Conservation (phyloP, 2,113 vertebrate genomes). For the Phrynosoma blainvillii region DNA sequence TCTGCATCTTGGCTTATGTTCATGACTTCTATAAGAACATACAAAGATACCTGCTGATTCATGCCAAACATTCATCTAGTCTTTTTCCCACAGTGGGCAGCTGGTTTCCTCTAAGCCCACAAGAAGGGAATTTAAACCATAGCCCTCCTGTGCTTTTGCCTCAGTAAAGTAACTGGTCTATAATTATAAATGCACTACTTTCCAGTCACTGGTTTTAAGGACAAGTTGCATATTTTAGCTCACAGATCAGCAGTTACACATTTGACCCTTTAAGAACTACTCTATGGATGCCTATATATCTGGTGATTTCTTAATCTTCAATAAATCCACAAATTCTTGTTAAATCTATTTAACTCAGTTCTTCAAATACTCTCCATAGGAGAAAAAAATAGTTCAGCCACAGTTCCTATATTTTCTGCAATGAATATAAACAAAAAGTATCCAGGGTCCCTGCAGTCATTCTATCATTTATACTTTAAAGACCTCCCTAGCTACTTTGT, state of each 20-base stretch:
- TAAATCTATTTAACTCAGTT: background rate
- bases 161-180: background rate
- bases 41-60: background rate
- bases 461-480: background rate
- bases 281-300: background rate
- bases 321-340: background rate
- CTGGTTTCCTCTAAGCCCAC: background rate
- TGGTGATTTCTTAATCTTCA: background rate
- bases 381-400: background rate
- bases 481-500: background rate
- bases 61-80: background rate
- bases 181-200: background rate
- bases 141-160: background rate
- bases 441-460: background rate
- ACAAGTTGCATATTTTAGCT: background rate
- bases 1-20: background rate
- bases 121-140: background rate
- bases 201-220: background rate
- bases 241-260: background rate
- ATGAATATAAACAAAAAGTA: background rate
- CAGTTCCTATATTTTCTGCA: background rate
- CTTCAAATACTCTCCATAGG: background rate
- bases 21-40: background rate
- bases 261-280: background rate
- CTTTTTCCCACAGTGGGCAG: background rate